phyloP scores from a whole-genome alignment of 2,113 vertebrate genomes.

The Hemichromis elongatus region DNA sequence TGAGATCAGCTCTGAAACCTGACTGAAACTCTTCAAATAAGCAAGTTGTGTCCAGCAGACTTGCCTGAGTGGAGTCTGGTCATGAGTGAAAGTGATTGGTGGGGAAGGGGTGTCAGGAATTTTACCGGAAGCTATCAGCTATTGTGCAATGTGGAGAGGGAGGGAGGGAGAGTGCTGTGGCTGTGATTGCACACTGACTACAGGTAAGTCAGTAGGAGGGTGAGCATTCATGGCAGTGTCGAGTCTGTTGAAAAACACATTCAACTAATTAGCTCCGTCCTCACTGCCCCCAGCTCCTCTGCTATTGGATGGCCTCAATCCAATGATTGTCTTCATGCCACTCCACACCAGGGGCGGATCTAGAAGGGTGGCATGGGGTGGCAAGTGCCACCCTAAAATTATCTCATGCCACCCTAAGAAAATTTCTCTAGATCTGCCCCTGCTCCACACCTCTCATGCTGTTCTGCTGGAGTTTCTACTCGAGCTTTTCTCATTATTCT shows the following conservation, averaged over 20 bases:
- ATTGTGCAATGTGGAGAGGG: background rate
- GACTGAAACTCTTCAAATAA: background rate
- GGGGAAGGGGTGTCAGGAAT: background rate
- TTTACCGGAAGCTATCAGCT: background rate
- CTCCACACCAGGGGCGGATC: too few species aligned
- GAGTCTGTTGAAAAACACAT: background rate
- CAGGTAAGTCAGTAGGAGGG: background rate
- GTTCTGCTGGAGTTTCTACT: background rate
- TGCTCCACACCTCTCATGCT: background rate
- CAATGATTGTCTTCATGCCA: background rate
- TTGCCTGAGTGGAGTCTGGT: background rate
- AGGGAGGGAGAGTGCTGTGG: background rate
- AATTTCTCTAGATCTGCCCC: too few species aligned
- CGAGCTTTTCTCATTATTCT: background rate
- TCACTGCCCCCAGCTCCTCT: background rate
- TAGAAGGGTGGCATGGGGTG: too few species aligned
- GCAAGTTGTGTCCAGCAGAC: background rate
- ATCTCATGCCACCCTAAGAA: too few species aligned
- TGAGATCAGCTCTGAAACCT: background rate
- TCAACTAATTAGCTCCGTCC: background rate
- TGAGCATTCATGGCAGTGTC: background rate
- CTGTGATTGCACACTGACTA: background rate
- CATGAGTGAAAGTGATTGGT: background rate
- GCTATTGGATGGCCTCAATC: background rate
- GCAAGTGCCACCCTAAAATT: too few species aligned